Evolutionary conservation across 2,888 invertebrate species (phyloP).

Genomic region (Drosophila sordidula): DNA sequence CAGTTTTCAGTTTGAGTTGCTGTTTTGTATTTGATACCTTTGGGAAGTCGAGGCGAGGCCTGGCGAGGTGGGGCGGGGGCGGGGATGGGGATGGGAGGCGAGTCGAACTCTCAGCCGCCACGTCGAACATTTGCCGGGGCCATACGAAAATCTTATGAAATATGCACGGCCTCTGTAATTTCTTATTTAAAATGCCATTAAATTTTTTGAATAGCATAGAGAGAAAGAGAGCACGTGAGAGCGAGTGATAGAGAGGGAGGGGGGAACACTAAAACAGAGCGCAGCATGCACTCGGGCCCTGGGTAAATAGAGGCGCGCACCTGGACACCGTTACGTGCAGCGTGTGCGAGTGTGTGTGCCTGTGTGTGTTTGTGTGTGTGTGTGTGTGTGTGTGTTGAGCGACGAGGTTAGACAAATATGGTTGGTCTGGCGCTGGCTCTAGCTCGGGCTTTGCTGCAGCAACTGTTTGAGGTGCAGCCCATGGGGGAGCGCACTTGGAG

Average conservation of each 20-base stretch:
- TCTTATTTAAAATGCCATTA: slow-evolving; percentile 86
- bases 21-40: slow-evolving; percentile 75
- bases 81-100: slow-evolving; percentile 35
- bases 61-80: slow-evolving; percentile 40
- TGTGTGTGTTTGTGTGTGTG: not conserved
- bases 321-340: slow-evolving; percentile 40
- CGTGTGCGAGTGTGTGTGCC: slow-evolving; percentile 9
- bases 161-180: slow-evolving; percentile 84
- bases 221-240: slow-evolving; percentile 15
- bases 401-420: slow-evolving; percentile 79
- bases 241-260: slow-evolving; percentile 10
- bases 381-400: slow-evolving; percentile 39
- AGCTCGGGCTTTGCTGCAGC: slow-evolving; percentile 27
- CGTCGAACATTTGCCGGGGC: slow-evolving; percentile 65
- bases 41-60: slow-evolving; percentile 61
- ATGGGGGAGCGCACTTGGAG: slow-evolving; percentile 65
- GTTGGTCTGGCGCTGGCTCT: slow-evolving; percentile 56
- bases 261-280: slow-evolving; percentile 69
- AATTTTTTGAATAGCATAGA: slow-evolving; percentile 84
- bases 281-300: slow-evolving; percentile 73
- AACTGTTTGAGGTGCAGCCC: slow-evolving; percentile 73
- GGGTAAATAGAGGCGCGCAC: slow-evolving; percentile 67
- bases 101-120: slow-evolving; percentile 71
- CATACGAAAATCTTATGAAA: slow-evolving; percentile 83
- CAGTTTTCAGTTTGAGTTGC: slow-evolving; percentile 48